phyloP scores from a whole-genome alignment of 2,113 vertebrate genomes.

The Chloroceryle aenea region DNA sequence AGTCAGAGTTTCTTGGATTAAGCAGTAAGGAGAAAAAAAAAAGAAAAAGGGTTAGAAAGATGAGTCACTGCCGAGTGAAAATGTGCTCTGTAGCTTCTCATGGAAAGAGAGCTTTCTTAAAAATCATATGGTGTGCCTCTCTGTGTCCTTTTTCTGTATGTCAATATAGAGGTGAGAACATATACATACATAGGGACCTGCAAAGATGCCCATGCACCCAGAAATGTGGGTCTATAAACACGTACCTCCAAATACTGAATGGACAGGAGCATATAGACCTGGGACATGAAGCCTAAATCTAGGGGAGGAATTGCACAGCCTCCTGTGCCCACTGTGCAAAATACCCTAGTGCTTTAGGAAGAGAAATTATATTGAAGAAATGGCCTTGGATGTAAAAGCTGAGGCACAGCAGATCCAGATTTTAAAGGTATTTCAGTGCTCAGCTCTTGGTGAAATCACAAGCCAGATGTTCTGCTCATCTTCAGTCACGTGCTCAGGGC shows the following conservation, averaged over 20 bases:
- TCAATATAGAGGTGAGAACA: background rate
- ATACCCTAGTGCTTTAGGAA: background rate
- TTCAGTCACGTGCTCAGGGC: background rate
- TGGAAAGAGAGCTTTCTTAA: slow-evolving; percentile 24
- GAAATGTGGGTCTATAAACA: background rate
- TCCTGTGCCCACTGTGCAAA: background rate
- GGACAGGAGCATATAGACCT: background rate
- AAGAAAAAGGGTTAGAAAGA: slow-evolving; percentile 1
- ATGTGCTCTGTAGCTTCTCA: slow-evolving; percentile 38
- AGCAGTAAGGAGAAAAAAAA: slow-evolving; percentile 33
- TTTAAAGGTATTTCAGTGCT: background rate
- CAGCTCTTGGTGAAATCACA: background rate
- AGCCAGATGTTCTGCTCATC: background rate
- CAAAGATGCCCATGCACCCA: accelerated
- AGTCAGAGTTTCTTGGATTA: slow-evolving; percentile 75
- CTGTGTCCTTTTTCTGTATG: background rate
- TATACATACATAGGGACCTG: background rate
- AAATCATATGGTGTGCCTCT: background rate
- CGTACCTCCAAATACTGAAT: background rate
- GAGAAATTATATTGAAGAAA: background rate
- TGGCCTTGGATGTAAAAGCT: background rate
- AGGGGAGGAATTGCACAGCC: background rate
- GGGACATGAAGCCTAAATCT: background rate
- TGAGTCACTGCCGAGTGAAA: slow-evolving; percentile 71
- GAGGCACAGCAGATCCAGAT: background rate